phyloP scores from a whole-genome alignment of 2,888 invertebrate species.

The Plemyria rubiginata region DNA sequence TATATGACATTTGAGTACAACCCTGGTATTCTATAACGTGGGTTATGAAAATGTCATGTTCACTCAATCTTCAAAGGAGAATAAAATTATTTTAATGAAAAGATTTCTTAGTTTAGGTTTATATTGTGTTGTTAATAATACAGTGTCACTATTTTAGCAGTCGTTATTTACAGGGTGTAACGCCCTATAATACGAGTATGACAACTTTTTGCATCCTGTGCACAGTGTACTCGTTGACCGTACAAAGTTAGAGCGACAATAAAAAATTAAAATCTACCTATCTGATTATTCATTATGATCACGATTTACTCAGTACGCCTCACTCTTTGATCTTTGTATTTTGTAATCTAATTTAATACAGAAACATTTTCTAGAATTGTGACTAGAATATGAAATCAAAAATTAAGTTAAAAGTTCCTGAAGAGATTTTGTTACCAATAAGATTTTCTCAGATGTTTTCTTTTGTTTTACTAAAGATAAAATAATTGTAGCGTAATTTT shows the following conservation, averaged over 20 bases:
- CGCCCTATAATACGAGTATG: not conserved
- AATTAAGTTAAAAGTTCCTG: conserved; percentile 43
- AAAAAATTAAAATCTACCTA: not conserved
- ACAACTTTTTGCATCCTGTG: not conserved
- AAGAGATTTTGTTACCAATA: conserved; percentile 7
- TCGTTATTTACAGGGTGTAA: too few species aligned
- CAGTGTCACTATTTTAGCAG: too few species aligned
- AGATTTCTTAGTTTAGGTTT: not conserved
- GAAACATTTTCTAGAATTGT: conserved; percentile 55
- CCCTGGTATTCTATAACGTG: not conserved
- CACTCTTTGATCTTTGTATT: conserved; percentile 55
- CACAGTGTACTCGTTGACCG: not conserved
- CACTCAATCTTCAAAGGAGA: not conserved
- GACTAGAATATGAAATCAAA: conserved; percentile 54
- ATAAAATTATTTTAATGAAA: not conserved
- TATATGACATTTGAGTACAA: not conserved
- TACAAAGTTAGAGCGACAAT: conserved; percentile 44
- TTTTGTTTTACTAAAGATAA: not conserved
- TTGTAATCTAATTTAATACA: conserved; percentile 57
- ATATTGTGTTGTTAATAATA: too few species aligned
- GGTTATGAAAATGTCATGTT: not conserved
- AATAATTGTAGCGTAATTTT: conserved; percentile 16
- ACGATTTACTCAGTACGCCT: conserved; percentile 60
- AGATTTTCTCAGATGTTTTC: not conserved
- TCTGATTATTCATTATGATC: conserved; percentile 47